Base-by-base conservation (phyloP, 2,888 invertebrate species). In the Argyresthia albistria region DNA sequence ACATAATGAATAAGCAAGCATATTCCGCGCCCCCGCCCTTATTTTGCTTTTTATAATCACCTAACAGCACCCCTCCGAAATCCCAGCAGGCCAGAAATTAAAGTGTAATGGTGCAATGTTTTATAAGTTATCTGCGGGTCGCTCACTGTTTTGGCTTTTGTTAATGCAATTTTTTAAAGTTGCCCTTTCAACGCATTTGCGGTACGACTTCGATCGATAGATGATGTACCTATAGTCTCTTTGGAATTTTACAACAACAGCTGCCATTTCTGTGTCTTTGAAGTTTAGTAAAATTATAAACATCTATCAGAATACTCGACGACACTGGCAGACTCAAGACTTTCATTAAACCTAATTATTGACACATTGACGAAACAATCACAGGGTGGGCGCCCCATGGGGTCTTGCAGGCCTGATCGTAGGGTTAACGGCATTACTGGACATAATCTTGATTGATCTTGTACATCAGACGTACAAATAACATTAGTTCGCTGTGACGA, bases 381-480 rank as follows among this genome's bases (percentile, higher is more conserved):
- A 67, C 66, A 61, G 51, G 54, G 54, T 42, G 16, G 61, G 62
- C 61, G 62, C 61, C 63, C 56, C 25, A 25, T 25, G 25, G 25
- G 25, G 25, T 25, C 25, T 25, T 6, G 25, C 25, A 25, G 25
- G 6, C 62, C 63, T 59, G 60, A 52, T 37, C 56, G 63, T 77
- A 79, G 82, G 83, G 82, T 80, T 79, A 69, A 61, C 58, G 59
- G 71, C 66, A 76, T 77, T 77, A 76, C 71, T 67, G 76, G 76
- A 71, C 71, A 70, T 82, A 83, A 84, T 86, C 84, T 86, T 84
- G 86, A 86, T 84, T 78, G 84, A 86, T 86, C 79, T 74, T 70
- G 67, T 50, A 43, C 50, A 35, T 14, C 35, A 16, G 25, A 35
- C 43, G 35, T 72, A 80, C 84, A 80, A 84, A 86, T 80, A 80